phyloP scores from a whole-genome alignment of 2,113 vertebrate species.

The Taxidea taxus region DNA sequence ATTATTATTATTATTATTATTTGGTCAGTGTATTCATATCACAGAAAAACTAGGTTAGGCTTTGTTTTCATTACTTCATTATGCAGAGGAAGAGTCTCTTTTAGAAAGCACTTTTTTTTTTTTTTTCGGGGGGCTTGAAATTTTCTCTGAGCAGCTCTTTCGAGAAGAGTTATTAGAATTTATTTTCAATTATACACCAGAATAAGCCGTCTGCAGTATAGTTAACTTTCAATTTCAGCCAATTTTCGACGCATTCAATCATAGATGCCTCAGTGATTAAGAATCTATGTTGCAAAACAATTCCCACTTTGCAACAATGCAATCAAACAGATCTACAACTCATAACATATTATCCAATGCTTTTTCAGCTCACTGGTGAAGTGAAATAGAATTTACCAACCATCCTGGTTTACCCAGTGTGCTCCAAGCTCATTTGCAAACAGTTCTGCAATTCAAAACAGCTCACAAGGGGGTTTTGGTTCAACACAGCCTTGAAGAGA shows the following conservation, averaged over 20 bases:
- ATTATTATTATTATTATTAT: background rate
- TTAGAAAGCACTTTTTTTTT: conserved; percentile 48
- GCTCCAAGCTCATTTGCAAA: conserved; percentile 83
- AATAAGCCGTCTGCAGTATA: conserved; percentile 87
- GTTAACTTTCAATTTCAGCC: conserved; percentile 89
- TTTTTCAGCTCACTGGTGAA: conserved; percentile 85
- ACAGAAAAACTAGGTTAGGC: background rate
- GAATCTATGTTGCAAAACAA: conserved; percentile 91
- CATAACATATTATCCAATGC: conserved; percentile 85
- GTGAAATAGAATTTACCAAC: conserved; percentile 84
- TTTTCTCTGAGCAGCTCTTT: conserved; percentile 83
- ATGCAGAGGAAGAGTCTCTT: conserved; percentile 50
- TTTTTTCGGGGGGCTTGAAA: conserved; percentile 69
- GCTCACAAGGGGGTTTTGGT: conserved; percentile 47
- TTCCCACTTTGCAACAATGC: conserved; percentile 89
- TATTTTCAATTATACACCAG: conserved; percentile 92
- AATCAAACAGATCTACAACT: conserved; percentile 90
- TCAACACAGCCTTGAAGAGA: background rate
- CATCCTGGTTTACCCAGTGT: conserved; percentile 70
- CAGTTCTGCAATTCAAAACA: conserved; percentile 76
- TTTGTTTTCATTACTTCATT: conserved; percentile 61
- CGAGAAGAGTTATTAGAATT: conserved; percentile 88
- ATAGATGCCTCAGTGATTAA: conserved; percentile 90
- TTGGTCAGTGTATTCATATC: conserved; percentile 24
- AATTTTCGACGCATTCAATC: conserved; percentile 88